Evolutionary conservation across 92 coral and sea anemone genomes (phyloP), one percentile per base, ranked within the genome.

Genomic region (Phenganax subtilis): DNA sequence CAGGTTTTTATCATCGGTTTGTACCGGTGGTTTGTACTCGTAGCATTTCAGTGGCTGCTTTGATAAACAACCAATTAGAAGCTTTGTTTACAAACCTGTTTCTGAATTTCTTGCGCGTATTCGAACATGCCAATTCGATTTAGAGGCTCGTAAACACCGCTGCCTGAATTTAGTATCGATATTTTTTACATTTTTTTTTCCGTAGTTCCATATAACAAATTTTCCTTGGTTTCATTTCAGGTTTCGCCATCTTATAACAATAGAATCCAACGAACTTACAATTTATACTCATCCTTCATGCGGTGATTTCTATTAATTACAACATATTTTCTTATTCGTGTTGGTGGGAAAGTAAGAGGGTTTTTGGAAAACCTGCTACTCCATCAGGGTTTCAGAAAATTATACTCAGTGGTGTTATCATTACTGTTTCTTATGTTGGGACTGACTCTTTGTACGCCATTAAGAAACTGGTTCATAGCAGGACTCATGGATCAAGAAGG

Each of bases 371-470:
- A 29, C 10, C 55, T 58, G 14, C 11, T 76, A 12, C 12, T 29
- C 71, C 9, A 31, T 14, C 8, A 10, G 6, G 25, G 29, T 8
- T 31, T 60, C 6, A 55, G 12, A 51, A 69, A 69, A 69, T 8
- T 69, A 69, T 30, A 75, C 47, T 55, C 81, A 12, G 30, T 76
- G 28, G 71, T 64, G 17, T 6, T 52, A 59, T 76, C 81, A n/a
- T 3, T 76, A 47, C 12, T 76, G 44, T 52, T 76, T 11, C 54
- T 52, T 11, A 12, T 76, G 7, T 44, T 64, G 64, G 68, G 81
- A 8, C 28, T 76, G 12, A 57, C 31, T 59, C 27, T 76, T 15
- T 76, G 70, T 27, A 57, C 57, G 58, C 81, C 70, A 59, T 25
- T 76, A 31, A 20, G 68, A 12, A 58, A 76, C 56, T n/a, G 58